Evolutionary conservation across 1,140 invertebrate genomes (phyloP), one percentile per base, ranked within the genome.

Genomic region (Zaprionus inermis): DNA sequence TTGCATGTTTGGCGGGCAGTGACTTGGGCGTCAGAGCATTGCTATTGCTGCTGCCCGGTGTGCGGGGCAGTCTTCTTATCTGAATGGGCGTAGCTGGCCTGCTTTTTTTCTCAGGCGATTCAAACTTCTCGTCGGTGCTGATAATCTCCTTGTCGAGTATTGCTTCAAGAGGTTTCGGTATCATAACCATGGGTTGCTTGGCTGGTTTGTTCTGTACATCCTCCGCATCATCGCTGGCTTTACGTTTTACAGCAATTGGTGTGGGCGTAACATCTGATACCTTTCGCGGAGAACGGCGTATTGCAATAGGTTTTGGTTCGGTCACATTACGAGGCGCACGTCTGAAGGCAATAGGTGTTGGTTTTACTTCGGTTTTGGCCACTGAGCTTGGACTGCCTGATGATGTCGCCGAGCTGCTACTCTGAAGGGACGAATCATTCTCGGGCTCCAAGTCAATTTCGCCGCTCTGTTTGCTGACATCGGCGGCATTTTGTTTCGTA

Each of bases 131-230:
- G 6, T 91, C 88, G 2, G 82, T 77, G 34, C 90, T 91, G 11
- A 92, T 80, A n/a, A 92, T 92, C 73, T 91, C 78, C 66, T 91
- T 91, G 38, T 81, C 86, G 46, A 91, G 79, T 18, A 82, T 52
- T 3, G 67, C 69, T 24, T 75, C 76, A 36, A 75, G 55, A 0
- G 71, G 54, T 16, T 60, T 75, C 0, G 36, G 28, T 24, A 69
- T 60, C 9, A 70, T 63, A 46, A 11, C 49, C 7, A 57, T n/a
- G 4, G 67, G 56, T 49, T 60, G 68, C 61, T 79, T 76, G 9
- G 70, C 68, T 7, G 70, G 38, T n/a, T 69, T 75, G 18, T 14
- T 51, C 28, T 59, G 49, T 32, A 20, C 2, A 11, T 32, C 11
- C 51, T 88, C 78, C 12, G 18, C 18, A 11, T 77, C 57, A 12